Evolutionary conservation across 2,797 vertebrate genomes (phyloP), one percentile per base, ranked within the genome.

Genomic region (Fundulus diaphanus): DNA sequence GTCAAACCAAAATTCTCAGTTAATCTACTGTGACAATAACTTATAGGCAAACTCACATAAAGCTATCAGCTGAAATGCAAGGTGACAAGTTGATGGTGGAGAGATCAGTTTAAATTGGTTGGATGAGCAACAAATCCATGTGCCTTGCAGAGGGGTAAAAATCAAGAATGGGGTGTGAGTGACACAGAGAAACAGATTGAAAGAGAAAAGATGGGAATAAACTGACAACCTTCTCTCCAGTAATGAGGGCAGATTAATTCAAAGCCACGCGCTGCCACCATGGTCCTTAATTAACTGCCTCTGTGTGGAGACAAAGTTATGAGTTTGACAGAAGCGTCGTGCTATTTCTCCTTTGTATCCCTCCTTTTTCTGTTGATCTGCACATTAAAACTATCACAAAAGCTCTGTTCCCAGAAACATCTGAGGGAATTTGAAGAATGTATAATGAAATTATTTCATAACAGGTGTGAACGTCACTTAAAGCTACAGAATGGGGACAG

Each of bases 231-330:
- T 79, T 84, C 75, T 78, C 52, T 57, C 54, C 77, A 73, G 74
- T 87, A 90, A 90, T 82, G 80, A 91, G 86, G 79, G 80, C 81
- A 68, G 78, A 90, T 87, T 82, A 78, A 86, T 87, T 86, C 74
- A 85, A 84, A 87, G 79, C 80, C 87, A 83, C 5, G 48, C 77
- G 76, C 74, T 48, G 73, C 78, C n/a, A 9, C 70, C 72, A 20
- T 75, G 74, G 69, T 74, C 72, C 80, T 87, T 89, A 88, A 92
- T 92, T 87, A 91, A 84, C 81, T 85, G 82, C 68, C 44, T 84
- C 73, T 59, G 61, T 72, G 65, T 72, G 20, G 68, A 85, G 70
- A 65, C 44, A 35, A 85, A 82, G 76, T 83, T 79, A 75, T 59
- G 77, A 81, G 66, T 82, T 84, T 87, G 85, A 90, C 88, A 87